phyloP scores from a whole-genome alignment of 2,888 invertebrate species.

The Pseudeuparius sepicola region DNA sequence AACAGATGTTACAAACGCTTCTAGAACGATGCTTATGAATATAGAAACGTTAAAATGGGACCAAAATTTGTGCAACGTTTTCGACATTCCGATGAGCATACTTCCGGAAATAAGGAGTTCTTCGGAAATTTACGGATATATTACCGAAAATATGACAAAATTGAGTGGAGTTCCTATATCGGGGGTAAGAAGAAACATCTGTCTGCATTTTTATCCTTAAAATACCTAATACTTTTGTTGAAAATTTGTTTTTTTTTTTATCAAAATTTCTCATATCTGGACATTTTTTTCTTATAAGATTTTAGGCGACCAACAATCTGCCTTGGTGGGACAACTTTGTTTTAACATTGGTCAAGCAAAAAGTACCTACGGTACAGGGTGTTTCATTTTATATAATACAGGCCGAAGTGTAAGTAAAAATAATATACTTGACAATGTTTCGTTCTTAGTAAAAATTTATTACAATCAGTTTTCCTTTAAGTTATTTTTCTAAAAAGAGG shows the following conservation, averaged over 20 bases:
- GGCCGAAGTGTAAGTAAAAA: constrained; percentile 51
- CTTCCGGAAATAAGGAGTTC: constrained; percentile 84
- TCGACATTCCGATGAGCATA: constrained; percentile 73
- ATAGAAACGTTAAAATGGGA: constrained; percentile 82
- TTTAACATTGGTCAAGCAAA: constrained; percentile 82
- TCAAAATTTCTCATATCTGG: too few relatives aligned
- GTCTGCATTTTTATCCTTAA: constrained; percentile 6
- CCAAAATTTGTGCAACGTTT: constrained; percentile 71
- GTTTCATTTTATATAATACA: constrained; percentile 91
- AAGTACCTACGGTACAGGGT: constrained; percentile 92
- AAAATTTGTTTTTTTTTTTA: constrained; percentile 24
- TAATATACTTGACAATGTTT: not conserved
- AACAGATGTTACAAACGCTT: constrained; percentile 96
- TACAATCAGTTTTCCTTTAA: too few relatives aligned
- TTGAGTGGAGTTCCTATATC: constrained; percentile 78
- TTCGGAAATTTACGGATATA: constrained; percentile 82
- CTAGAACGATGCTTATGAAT: constrained; percentile 93
- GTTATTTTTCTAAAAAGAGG: too few relatives aligned
- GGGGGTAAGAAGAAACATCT: constrained; percentile 55
- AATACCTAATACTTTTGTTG: too few relatives aligned
- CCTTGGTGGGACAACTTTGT: constrained; percentile 86
- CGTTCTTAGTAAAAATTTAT: not conserved
- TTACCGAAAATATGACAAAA: constrained; percentile 53
- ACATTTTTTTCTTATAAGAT: too few relatives aligned
- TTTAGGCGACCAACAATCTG: constrained; percentile 92